Base-by-base conservation (phyloP, 1,140 invertebrate genomes). In the Acromyrmex echinatior region DNA sequence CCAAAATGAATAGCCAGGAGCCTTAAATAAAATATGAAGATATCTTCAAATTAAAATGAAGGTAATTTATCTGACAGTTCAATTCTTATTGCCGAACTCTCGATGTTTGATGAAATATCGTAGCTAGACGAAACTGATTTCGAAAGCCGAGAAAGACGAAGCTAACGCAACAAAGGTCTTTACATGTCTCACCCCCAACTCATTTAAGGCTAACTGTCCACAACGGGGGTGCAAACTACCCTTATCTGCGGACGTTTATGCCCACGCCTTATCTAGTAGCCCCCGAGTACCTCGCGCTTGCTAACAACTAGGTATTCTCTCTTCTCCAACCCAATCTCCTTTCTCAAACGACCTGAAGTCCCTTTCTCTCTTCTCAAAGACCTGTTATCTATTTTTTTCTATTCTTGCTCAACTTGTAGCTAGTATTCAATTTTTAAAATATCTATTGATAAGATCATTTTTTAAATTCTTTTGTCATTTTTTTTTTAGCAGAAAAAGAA, bases 191-290 rank as follows among this genome's bases (percentile, higher is more conserved):
- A 76, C 84, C 87, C 90, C 78, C 65, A 89, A 87, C 92, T 94
- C 94, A 93, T 94, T 94, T 93, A 93, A 94, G 92, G 92, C 94
- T 93, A 95, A 95, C 94, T 95, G 94, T 95, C 94, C 94, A 94
- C 94, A 95, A 94, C 92, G 90, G 91, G 93, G 93, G 94, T 94
- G 95, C 92, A 95, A 95, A 95, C 94, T 94, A 91, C 94, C 92
- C 93, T 95, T 95, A 95, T 95, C 95, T 94, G 87, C 76, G 92
- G 90, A 92, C 94, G 94, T 95, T 95, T 95, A 95, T 94, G 93
- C 92, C 94, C 94, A 90, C 86, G 91, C 92, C 94, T 95, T 95
- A 95, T 95, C 95, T 93, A 73, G 66, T 87, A 82, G 79, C 88
- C 91, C 86, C 82, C 74, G 90, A 91, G 93, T 91, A 90, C 92